Evolutionary conservation across 2,797 vertebrate genomes (phyloP), one percentile per base, ranked within the genome.

Genomic region (Coendou prehensilis): DNA sequence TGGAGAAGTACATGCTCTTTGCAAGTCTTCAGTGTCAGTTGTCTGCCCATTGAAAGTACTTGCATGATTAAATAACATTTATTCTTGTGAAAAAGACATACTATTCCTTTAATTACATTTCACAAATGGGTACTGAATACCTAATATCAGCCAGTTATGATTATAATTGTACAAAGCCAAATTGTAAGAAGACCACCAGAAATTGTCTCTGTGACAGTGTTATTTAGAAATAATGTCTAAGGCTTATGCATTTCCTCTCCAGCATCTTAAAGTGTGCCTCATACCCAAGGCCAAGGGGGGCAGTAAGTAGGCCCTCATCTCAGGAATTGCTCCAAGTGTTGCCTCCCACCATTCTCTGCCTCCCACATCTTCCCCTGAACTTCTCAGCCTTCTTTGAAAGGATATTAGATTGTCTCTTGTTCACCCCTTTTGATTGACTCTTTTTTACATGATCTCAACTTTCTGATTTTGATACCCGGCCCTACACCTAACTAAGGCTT

Each of bases 51-150:
- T 14, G 92, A 54, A 81, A 37, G 90, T 79, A 83, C 61, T 82
- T 83, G 76, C 59, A 5, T 82, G 50, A 71, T 61, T 37, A 87
- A 89, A 83, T 83, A 59, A 20, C n/a, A 81, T 85, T 88, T 71
- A n/a, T 91, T 89, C 75, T 91, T 81, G 28, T 93, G 45, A 69
- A 13, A 86, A 85, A 94, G 67, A 23, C 28, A 63, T 76, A 73
- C 52, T 37, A 33, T 94, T 93, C 52, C 30, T 92, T 92, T 83
- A 67, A 87, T 92, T 94, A 28, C 11, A 52, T 69, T 80, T 91
- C 57, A 76, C 8, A 81, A 69, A 69, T 93, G 15, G 30, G 3
- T 11, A 20, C 26, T 59, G 9, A 83, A 6, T 89, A 89, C 41
- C 52, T 89, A 79, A 41, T 69, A 92, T 30, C 17, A 79, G 17